phyloP scores from a whole-genome alignment of 2,888 invertebrate species.

The Stenodema calcarata region DNA sequence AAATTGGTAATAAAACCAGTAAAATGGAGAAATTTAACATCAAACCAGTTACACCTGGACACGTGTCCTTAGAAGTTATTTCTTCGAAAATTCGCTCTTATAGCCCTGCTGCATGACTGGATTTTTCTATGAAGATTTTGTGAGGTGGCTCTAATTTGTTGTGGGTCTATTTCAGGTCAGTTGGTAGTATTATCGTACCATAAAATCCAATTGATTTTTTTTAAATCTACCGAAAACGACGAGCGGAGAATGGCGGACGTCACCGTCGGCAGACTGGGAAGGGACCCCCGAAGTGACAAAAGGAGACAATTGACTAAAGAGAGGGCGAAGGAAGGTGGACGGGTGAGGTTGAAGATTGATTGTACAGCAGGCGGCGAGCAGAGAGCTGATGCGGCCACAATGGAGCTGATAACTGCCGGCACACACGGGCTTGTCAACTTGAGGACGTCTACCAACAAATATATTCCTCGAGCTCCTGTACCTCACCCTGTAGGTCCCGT shows the following conservation, averaged over 20 bases:
- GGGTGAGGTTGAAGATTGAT: neutral
- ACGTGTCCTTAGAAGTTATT: too few species aligned
- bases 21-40: too few species aligned
- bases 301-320: conserved; percentile 2
- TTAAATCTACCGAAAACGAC: neutral
- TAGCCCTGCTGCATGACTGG: too few species aligned
- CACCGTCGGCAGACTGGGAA: neutral
- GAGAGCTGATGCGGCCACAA: neutral
- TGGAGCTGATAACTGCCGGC: neutral
- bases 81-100: too few species aligned
- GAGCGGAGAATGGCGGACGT: neutral
- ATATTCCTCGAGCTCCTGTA: neutral
- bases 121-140: too few species aligned
- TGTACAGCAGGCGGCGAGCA: neutral
- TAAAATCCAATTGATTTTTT: too few species aligned
- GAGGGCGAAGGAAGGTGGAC: neutral
- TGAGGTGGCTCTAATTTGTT: too few species aligned
- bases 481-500: neutral
- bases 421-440: neutral
- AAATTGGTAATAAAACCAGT: too few species aligned
- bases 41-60: too few species aligned
- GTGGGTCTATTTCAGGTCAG: too few species aligned
- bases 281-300: neutral
- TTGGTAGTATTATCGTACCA: too few species aligned
- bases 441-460: neutral